These are phyloP conservation scores for Oreonectes daqikongensis DNA, from an alignment of 2,797 vertebrate genomes.

Conservation along the genomic window DNA sequence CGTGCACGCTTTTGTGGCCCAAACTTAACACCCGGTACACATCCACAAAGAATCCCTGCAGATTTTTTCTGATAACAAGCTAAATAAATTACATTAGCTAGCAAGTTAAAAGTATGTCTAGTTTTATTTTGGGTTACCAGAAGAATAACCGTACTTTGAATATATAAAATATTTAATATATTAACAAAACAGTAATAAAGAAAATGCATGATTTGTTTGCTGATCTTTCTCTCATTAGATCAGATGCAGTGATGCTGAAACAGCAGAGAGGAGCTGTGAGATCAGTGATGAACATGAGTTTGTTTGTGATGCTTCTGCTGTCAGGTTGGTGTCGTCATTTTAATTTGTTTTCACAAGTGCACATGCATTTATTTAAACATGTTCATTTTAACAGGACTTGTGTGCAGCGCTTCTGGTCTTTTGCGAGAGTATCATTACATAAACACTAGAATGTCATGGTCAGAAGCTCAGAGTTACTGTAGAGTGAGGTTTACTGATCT, in stretches of 20 bases:
- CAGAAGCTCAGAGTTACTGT: constrained; percentile 14
- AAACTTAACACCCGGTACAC: too few relatives aligned
- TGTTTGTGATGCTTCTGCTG: constrained; percentile 34
- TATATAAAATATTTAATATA: too few relatives aligned
- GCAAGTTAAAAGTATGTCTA: too few relatives aligned
- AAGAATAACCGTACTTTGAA: too few relatives aligned
- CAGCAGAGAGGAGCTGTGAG: constrained; percentile 4
- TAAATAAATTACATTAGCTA: too few relatives aligned
- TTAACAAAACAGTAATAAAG: too few relatives aligned
- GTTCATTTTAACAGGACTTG: constrained; percentile 27
- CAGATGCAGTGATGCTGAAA: background rate
- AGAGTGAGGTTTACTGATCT: background rate
- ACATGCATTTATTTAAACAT: background rate
- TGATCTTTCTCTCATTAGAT: too few relatives aligned
- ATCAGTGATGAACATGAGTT: constrained; percentile 22
- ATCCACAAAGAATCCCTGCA: too few relatives aligned
- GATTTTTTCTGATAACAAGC: too few relatives aligned
- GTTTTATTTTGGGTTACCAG: too few relatives aligned
- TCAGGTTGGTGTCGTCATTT: constrained; percentile 29
- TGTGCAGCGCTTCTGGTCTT: background rate
- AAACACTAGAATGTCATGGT: background rate
- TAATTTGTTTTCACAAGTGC: background rate
- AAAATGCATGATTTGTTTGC: too few relatives aligned
- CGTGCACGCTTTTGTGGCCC: too few relatives aligned
- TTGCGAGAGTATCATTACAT: constrained; percentile 37